Percentiles rank a stretch among this genome's conserved stretches.
phyloP scores from a whole-genome alignment of 2,797 vertebrate genomes.

The Lindbergichthys nudifrons region DNA sequence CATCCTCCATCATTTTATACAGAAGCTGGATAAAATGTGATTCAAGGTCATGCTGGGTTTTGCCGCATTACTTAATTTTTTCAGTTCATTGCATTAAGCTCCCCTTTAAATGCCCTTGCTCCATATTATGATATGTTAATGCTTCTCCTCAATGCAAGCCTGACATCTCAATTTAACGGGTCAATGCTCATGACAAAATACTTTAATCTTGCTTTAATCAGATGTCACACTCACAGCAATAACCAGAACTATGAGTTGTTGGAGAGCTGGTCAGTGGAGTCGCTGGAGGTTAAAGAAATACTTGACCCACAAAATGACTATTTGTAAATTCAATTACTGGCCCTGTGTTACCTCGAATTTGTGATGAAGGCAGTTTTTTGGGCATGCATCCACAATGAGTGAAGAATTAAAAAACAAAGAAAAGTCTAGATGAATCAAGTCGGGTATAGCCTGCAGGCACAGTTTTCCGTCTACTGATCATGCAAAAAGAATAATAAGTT shows the following conservation, averaged over 20 bases:
- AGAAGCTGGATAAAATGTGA: conserved; percentile 46
- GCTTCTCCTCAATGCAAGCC: conserved; percentile 34
- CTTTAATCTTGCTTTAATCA: conserved; percentile 63
- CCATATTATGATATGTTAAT: conserved; percentile 57
- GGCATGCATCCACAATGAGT: too few relatives aligned
- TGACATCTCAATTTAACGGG: conserved; percentile 43
- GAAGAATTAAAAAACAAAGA: too few relatives aligned
- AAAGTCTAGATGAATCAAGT: too few relatives aligned
- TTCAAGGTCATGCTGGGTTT: conserved; percentile 68
- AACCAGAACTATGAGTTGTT: conserved; percentile 43
- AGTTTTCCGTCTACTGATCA: too few relatives aligned
- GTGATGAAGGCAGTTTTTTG: too few relatives aligned
- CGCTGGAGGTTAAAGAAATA: not conserved
- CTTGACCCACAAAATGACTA: too few relatives aligned
- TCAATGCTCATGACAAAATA: conserved; percentile 50
- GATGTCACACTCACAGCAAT: conserved; percentile 58
- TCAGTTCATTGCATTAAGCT: conserved; percentile 48
- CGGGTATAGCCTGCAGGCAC: too few relatives aligned
- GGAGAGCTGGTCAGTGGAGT: conserved; percentile 34
- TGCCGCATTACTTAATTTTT: conserved; percentile 57
- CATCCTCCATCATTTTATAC: conserved; percentile 7
- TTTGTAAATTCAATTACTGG: too few relatives aligned
- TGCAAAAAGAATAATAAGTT: too few relatives aligned
- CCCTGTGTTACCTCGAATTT: too few relatives aligned
- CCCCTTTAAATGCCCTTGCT: conserved; percentile 64